Conservation (phyloP, 1,140 invertebrate species). For the Anastatus disparis region DNA sequence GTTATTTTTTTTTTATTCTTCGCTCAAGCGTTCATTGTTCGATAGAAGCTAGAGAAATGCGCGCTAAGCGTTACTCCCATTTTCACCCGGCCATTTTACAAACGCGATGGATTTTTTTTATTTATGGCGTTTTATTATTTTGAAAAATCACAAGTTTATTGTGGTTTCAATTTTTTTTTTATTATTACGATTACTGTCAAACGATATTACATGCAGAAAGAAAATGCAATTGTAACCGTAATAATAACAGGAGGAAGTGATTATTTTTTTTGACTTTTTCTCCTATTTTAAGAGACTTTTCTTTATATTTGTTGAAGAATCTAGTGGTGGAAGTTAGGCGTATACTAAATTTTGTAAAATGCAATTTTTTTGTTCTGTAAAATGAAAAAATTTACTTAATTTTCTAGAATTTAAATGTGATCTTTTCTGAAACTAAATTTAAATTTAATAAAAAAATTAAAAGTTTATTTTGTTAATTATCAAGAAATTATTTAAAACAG, state of each 20-base stretch:
- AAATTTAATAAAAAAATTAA: too few species aligned
- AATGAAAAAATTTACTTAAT: too few species aligned
- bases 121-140: slow-evolving; percentile 29
- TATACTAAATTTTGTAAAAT: too few species aligned
- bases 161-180: not conserved
- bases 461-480: too few species aligned
- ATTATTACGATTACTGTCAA: slow-evolving; percentile 1
- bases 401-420: too few species aligned
- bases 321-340: not conserved
- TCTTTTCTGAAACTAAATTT: too few species aligned
- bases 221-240: not conserved
- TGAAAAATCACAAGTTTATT: not conserved
- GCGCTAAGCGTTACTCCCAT: not conserved
- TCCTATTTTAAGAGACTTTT: not conserved
- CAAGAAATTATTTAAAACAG: too few species aligned
- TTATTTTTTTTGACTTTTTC: slow-evolving; percentile 6
- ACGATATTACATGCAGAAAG: not conserved
- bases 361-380: too few species aligned
- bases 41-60: not conserved
- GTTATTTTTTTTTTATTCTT: too few species aligned
- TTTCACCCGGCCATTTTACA: slow-evolving; percentile 26
- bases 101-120: slow-evolving; percentile 18
- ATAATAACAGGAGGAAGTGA: slow-evolving; percentile 1
- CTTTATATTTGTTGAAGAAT: not conserved
- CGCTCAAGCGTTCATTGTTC: slow-evolving; percentile 19